Base-by-base conservation (phyloP, 2,797 vertebrate genomes). In the Yasuhikotakia modesta region DNA sequence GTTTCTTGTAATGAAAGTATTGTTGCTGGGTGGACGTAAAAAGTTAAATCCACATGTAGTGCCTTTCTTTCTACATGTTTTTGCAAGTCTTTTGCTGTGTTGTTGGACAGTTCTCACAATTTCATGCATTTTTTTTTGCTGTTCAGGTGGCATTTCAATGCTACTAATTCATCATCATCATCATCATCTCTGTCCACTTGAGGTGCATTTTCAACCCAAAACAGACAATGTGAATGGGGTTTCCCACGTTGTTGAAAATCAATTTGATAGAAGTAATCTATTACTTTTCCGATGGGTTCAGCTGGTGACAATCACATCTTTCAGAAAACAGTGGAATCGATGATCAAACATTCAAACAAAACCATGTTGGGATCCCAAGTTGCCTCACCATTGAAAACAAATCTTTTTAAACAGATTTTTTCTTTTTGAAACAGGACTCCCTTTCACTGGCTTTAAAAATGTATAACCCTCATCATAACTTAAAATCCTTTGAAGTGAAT, bases 331-430 rank as follows among this genome's bases (percentile, higher is more conserved):
- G 8, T 68, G 67, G 1, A 76, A 82, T 30, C 73, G 24, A 61
- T 73, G 13, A 35, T 83, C 73, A 80, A 83, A 83, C 68, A 83
- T 79, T 57, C 78, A 77, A 83, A 3, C 79, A 84, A 60, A 86
- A 82, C 82, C 79, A 86, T 5, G 80, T 79, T 0, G 80, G 74
- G 7, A 83, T 70, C 0, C 78, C 77, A 0, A 83, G 17, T 5
- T 85, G 78, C 19, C 78, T 69, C 0, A 84, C 12, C 72, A 79
- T 79, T 0, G 84, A 78, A 71, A 85, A 84, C 4, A 83, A 48
- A 19, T 85, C 64, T 63, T 80, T 83, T 13, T 85, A 77, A 12
- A 65, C 79, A 24, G 14, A 2, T 80, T 5, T 71, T 71, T 5
- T 61, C n/a, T n/a, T n/a, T n/a, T 32, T 80, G 70, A 84, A 0